Conservation (phyloP, 2,888 invertebrate genomes). For the Plagodis pulveraria region DNA sequence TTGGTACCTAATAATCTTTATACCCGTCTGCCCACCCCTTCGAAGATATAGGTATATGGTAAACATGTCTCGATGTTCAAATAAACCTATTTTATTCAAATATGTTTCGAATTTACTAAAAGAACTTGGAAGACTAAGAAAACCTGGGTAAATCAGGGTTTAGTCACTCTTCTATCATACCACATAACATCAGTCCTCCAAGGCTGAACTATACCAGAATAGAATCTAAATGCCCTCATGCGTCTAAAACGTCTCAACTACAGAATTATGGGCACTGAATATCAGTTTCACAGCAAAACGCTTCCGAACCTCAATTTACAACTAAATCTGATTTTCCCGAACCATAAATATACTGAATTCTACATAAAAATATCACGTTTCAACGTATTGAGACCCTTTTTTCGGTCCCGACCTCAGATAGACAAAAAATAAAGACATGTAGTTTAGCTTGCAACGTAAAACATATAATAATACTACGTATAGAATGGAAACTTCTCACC, state of each 20-base stretch:
- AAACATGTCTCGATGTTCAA: too few species aligned
- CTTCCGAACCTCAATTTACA: constrained; percentile 34
- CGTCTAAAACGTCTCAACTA: neutral
- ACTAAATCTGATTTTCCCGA: constrained; percentile 39
- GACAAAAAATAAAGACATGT: constrained; percentile 2
- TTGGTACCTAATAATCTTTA: too few species aligned
- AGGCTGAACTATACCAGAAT: neutral
- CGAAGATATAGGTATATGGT: too few species aligned
- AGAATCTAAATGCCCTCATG: constrained; percentile 8
- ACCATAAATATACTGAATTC: constrained; percentile 37
- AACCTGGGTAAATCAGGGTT: too few species aligned
- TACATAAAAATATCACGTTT: constrained; percentile 49
- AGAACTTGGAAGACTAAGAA: too few species aligned
- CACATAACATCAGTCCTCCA: too few species aligned
- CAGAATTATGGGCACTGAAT: constrained; percentile 14
- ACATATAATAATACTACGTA: too few species aligned
- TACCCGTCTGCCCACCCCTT: too few species aligned
- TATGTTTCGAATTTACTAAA: too few species aligned
- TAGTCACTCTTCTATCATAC: too few species aligned
- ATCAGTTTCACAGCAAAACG: constrained; percentile 30
- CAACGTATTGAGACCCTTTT: constrained; percentile 32
- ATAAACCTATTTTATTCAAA: too few species aligned
- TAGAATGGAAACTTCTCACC: too few species aligned
- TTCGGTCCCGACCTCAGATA: constrained; percentile 2
- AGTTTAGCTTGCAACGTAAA: neutral